These are phyloP conservation scores for Progne subis DNA, from an alignment of 2,113 vertebrate genomes.

Conservation along the genomic window DNA sequence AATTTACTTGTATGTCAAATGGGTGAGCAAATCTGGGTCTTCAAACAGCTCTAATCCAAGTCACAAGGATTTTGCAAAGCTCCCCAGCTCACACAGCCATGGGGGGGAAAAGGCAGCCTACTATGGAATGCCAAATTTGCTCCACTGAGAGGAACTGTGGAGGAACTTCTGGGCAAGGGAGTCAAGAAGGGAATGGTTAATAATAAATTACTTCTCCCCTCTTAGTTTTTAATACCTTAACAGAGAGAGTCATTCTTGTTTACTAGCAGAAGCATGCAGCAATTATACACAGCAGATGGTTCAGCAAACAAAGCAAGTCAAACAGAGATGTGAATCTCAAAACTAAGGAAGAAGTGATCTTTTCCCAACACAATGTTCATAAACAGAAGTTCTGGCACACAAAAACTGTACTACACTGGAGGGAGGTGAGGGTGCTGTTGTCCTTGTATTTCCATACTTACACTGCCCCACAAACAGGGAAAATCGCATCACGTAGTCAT, in stretches of 20 bases:
- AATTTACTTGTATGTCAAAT: not conserved
- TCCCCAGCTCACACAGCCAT: not conserved
- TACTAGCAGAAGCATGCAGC: not conserved
- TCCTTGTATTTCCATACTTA: not conserved
- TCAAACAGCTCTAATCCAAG: not conserved
- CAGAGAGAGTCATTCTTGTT: not conserved
- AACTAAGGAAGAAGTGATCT: not conserved
- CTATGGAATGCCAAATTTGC: not conserved
- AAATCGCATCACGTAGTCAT: accelerated
- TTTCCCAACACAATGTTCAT: not conserved
- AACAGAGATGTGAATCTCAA: not conserved
- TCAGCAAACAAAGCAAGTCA: not conserved
- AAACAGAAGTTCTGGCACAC: not conserved
- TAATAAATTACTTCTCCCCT: not conserved
- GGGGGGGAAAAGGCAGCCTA: not conserved
- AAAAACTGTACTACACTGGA: not conserved
- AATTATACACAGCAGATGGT: not conserved
- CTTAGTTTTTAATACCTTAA: not conserved
- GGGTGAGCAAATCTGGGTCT: not conserved
- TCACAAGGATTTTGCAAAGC: not conserved
- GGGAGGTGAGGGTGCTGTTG: not conserved
- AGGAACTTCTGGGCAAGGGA: not conserved
- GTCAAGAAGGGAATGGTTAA: not conserved
- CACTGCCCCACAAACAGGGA: not conserved
- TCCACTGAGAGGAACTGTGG: not conserved